Conservation (phyloP, 2,888 invertebrate genomes). For the Limnephilus marmoratus region DNA sequence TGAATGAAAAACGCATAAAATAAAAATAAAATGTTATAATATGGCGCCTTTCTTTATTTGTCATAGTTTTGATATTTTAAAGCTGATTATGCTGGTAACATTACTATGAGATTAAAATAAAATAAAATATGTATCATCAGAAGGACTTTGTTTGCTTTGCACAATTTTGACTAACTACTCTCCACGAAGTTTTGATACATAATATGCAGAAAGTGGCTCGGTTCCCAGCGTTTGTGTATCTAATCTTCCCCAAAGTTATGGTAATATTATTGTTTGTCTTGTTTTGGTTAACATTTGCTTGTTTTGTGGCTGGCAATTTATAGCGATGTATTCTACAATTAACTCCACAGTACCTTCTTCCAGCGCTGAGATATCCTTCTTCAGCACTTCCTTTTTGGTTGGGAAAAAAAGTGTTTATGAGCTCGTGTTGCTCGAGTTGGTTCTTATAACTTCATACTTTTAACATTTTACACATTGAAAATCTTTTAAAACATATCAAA, state of each 20-base stretch:
- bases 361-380: not conserved
- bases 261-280: slow-evolving; percentile 48
- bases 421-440: not conserved
- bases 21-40: too few species aligned
- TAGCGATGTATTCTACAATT: slow-evolving; percentile 30
- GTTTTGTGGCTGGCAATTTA: slow-evolving; percentile 46
- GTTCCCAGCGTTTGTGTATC: not conserved
- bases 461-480: too few species aligned
- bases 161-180: not conserved
- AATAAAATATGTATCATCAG: too few species aligned
- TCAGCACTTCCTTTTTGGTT: not conserved
- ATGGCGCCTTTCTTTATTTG: too few species aligned
- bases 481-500: too few species aligned
- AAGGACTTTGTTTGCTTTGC: not conserved
- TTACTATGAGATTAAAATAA: too few species aligned
- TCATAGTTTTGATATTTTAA: too few species aligned
- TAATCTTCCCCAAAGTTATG: slow-evolving; percentile 46
- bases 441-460: not conserved
- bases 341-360: not conserved
- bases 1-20: too few species aligned
- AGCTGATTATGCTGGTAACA: too few species aligned
- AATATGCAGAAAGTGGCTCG: not conserved
- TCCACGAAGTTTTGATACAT: not conserved
- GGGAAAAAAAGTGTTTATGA: not conserved
- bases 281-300: slow-evolving; percentile 45